Conservation (phyloP, 2,797 vertebrate genomes). For the Macropus fuliginosus region DNA sequence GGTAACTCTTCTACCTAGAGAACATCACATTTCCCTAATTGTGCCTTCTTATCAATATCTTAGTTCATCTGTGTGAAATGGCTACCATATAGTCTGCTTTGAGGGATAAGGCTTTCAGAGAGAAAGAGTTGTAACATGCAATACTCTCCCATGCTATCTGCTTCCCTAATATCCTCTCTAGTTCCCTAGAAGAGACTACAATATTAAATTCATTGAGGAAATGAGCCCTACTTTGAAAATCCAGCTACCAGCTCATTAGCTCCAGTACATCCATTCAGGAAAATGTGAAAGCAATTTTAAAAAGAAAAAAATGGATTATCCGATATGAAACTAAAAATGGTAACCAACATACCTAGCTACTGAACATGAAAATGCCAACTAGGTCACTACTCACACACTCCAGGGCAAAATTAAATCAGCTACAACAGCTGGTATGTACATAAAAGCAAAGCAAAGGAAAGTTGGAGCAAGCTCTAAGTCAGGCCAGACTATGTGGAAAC, state of each 20-base stretch:
- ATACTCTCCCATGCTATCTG: neutral
- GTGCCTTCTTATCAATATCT: neutral
- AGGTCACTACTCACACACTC: neutral
- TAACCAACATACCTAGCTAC: neutral
- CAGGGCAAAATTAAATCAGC: slow-evolving; percentile 5
- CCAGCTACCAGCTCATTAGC: neutral
- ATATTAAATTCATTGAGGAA: neutral
- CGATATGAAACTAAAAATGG: neutral
- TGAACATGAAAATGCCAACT: neutral
- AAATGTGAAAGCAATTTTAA: neutral
- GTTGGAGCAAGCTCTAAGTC: neutral
- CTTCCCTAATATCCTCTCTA: neutral
- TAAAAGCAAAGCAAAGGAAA: neutral
- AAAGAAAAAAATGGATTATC: slow-evolving; percentile 14
- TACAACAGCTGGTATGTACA: neutral
- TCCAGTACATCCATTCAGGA: neutral
- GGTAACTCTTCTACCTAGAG: neutral
- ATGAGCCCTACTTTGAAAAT: slow-evolving; percentile 2
- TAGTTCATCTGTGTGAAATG: neutral
- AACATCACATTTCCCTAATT: neutral
- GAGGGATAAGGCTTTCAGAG: neutral
- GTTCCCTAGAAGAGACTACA: slow-evolving; percentile 26
- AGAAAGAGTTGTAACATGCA: neutral
- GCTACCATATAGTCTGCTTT: neutral
- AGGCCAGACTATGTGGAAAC: slow-evolving; percentile 1